These are phyloP conservation scores for Euura lappo DNA, from an alignment of 1,140 invertebrate genomes.

Conservation along the genomic window DNA sequence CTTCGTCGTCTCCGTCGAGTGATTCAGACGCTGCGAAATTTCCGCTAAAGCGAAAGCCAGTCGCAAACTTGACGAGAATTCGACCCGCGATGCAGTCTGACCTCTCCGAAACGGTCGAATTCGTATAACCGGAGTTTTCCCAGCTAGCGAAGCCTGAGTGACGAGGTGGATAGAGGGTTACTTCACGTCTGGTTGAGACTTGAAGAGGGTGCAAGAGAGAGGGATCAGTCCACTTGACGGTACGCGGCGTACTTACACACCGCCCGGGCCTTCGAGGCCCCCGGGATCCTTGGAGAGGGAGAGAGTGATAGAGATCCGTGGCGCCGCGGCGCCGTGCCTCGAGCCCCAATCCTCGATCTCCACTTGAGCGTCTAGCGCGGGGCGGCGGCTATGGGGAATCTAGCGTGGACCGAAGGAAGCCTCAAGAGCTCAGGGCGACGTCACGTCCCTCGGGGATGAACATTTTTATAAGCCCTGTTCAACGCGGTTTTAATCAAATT, in stretches of 20 bases:
- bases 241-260: constrained; percentile 29
- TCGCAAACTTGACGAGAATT: not conserved
- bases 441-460: not conserved
- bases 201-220: constrained; percentile 15
- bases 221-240: constrained; percentile 32
- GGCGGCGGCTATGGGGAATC: not conserved
- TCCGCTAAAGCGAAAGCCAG: too few species aligned
- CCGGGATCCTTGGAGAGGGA: constrained; percentile 18
- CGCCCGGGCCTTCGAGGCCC: constrained; percentile 23
- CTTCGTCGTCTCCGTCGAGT: constrained; percentile 38
- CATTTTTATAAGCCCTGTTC: not conserved
- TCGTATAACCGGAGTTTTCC: too few species aligned
- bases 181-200: constrained; percentile 20
- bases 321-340: constrained; percentile 41
- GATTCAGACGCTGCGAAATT: constrained; percentile 26
- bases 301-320: constrained; percentile 44
- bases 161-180: constrained; percentile 21
- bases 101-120: too few species aligned
- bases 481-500: not conserved
- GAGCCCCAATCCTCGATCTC: not conserved
- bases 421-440: not conserved
- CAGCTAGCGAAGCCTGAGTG: not conserved
- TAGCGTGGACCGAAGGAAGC: not conserved
- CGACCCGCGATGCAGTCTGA: too few species aligned
- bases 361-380: not conserved